Percentiles rank a stretch among this genome's conserved stretches.
These are phyloP conservation scores for Acanthopleura granulata DNA, from an alignment of 2,888 invertebrate species.

Conservation along the genomic window DNA sequence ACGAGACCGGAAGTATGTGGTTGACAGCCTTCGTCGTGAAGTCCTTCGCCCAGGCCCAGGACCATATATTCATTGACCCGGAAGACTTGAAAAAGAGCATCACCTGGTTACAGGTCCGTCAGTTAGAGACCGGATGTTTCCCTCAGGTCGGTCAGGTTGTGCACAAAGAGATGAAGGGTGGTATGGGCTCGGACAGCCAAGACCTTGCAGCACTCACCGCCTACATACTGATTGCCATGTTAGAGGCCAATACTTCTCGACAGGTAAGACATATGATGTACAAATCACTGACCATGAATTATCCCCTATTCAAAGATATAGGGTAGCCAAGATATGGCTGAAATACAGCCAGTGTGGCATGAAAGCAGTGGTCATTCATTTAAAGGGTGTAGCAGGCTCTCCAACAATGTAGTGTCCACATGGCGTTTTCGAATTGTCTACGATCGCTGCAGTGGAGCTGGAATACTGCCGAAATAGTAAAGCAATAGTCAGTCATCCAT, in stretches of 20 bases:
- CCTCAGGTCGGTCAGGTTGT: slow-evolving; percentile 57
- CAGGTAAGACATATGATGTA: slow-evolving; percentile 24
- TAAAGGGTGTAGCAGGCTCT: no score
- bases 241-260: slow-evolving; percentile 35
- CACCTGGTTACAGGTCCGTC: slow-evolving; percentile 69
- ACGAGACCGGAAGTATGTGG: slow-evolving; percentile 45
- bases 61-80: slow-evolving; percentile 74
- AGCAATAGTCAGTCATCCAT: no score
- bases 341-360: no score
- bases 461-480: no score
- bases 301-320: no score
- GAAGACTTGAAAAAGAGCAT: slow-evolving; percentile 43
- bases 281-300: no score
- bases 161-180: slow-evolving; percentile 43
- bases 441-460: no score
- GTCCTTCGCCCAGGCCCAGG: slow-evolving; percentile 75
- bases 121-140: slow-evolving; percentile 84
- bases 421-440: no score
- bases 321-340: no score
- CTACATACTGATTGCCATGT: slow-evolving; percentile 39
- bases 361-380: no score
- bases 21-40: slow-evolving; percentile 82
- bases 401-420: no score
- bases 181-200: slow-evolving; percentile 24
- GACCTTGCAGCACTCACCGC: slow-evolving; percentile 35